Percentiles rank a stretch among this genome's conserved stretches.
These are phyloP conservation scores for Sycophila sp. DNA, from an alignment of 1,140 invertebrate genomes.

Conservation along the genomic window DNA sequence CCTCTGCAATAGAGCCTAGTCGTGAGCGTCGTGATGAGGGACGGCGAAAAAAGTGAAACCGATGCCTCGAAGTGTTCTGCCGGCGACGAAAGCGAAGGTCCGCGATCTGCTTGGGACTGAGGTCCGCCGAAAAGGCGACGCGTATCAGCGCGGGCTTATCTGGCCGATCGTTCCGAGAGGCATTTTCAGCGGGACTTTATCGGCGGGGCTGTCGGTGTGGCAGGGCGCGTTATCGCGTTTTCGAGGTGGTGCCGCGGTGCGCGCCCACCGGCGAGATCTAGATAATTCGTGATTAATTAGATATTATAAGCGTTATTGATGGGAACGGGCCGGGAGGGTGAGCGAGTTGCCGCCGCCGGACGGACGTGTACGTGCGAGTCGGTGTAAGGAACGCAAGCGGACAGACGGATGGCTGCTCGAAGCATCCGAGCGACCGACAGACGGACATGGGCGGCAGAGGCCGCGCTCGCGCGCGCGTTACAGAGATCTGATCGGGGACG, in stretches of 20 bases:
- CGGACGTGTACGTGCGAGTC: constrained; percentile 16
- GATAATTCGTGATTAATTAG: constrained; percentile 67
- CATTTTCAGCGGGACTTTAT: too few species aligned
- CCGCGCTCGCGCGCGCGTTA: constrained; percentile 55
- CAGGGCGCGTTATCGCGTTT: constrained; percentile 23
- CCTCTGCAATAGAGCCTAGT: too few species aligned
- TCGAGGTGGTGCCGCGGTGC: constrained; percentile 17
- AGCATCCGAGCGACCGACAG: constrained; percentile 40
- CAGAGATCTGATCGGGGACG: constrained; percentile 64
- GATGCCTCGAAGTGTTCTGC: neutral
- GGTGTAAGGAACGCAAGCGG: constrained; percentile 26
- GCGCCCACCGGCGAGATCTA: constrained; percentile 50
- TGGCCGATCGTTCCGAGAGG: neutral
- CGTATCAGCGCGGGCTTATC: constrained; percentile 17
- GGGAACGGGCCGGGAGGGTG: constrained; percentile 42
- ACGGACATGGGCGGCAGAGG: constrained; percentile 18
- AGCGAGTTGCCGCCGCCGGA: constrained; percentile 1
- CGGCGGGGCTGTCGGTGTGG: neutral
- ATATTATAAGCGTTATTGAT: constrained; percentile 65
- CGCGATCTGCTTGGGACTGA: neutral
- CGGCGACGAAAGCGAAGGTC: constrained; percentile 4
- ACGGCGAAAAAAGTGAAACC: constrained; percentile 29
- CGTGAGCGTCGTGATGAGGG: too few species aligned
- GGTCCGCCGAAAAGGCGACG: neutral
- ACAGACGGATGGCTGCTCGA: constrained; percentile 43